These are phyloP conservation scores for Empis livida DNA, from an alignment of 2,888 invertebrate species.

Conservation along the genomic window DNA sequence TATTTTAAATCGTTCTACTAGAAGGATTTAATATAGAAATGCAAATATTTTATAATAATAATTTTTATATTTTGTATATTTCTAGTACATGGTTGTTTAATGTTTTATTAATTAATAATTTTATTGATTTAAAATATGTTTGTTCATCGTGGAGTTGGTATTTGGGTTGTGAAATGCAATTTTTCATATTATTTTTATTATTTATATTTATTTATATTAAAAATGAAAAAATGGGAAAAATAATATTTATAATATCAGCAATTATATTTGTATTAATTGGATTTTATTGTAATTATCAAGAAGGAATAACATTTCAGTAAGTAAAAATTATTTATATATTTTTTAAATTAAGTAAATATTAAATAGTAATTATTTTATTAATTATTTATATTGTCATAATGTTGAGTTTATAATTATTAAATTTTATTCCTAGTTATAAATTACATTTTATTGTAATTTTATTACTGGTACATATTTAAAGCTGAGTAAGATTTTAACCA, in stretches of 20 bases:
- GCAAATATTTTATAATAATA: no score
- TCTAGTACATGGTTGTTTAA: conserved; percentile 25
- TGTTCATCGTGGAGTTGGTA: conserved; percentile 28
- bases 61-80: not conserved
- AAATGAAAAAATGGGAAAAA: conserved; percentile 18
- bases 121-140: conserved; percentile 20
- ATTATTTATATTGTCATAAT: not conserved
- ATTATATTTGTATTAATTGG: conserved; percentile 16
- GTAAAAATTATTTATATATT: conserved; percentile 9
- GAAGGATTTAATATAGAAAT: no score
- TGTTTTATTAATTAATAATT: conserved; percentile 21
- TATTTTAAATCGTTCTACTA: no score
- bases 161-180: conserved; percentile 26
- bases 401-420: not conserved
- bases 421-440: no score
- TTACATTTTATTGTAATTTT: no score
- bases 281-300: conserved; percentile 20
- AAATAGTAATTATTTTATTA: not conserved
- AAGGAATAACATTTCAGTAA: conserved; percentile 26
- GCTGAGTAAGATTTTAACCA: no score
- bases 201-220: conserved; percentile 21
- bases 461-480: no score
- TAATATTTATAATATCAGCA: conserved; percentile 15
- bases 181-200: conserved; percentile 18
- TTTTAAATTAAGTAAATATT: not conserved